These are phyloP conservation scores for Maylandia zebra DNA, from an alignment of 2,113 vertebrate genomes.

Conservation along the genomic window DNA sequence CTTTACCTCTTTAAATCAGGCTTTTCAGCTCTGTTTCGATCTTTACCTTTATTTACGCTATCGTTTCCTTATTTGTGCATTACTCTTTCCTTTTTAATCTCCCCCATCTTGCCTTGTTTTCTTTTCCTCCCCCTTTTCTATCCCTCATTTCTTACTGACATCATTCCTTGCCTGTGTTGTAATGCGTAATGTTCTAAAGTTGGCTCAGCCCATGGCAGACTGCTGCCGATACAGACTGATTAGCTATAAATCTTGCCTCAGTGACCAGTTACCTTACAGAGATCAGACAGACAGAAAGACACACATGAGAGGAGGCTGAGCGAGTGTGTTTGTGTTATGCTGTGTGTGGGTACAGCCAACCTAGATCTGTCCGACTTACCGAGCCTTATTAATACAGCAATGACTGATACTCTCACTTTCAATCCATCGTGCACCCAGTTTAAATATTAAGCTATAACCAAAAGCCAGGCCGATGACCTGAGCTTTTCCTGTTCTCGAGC, in stretches of 20 bases:
- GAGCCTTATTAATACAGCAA: constrained; percentile 78
- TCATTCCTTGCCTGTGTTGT: constrained; percentile 38
- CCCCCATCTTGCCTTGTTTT: too few species aligned
- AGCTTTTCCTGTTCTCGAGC: too few species aligned
- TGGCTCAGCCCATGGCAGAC: constrained; percentile 32
- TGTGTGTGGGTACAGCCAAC: constrained; percentile 70
- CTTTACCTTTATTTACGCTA: too few species aligned
- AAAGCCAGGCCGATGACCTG: background rate
- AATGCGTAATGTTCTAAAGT: constrained; percentile 60
- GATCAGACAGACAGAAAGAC: constrained; percentile 30
- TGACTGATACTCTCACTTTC: constrained; percentile 79
- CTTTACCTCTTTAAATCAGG: too few species aligned
- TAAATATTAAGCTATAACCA: constrained; percentile 85
- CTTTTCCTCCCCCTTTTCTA: background rate
- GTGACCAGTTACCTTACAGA: constrained; percentile 52
- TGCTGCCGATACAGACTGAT: constrained; percentile 60
- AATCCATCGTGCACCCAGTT: constrained; percentile 79
- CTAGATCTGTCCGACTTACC: constrained; percentile 75
- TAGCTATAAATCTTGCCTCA: constrained; percentile 58
- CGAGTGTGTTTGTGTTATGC: constrained; percentile 3
- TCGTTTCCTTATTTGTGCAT: too few species aligned
- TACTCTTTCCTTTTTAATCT: too few species aligned
- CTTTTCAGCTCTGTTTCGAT: too few species aligned
- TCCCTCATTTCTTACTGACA: constrained; percentile 27
- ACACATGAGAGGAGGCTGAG: constrained; percentile 13